phyloP scores from a whole-genome alignment of 2,888 invertebrate genomes.

The Notodonta ziczac region DNA sequence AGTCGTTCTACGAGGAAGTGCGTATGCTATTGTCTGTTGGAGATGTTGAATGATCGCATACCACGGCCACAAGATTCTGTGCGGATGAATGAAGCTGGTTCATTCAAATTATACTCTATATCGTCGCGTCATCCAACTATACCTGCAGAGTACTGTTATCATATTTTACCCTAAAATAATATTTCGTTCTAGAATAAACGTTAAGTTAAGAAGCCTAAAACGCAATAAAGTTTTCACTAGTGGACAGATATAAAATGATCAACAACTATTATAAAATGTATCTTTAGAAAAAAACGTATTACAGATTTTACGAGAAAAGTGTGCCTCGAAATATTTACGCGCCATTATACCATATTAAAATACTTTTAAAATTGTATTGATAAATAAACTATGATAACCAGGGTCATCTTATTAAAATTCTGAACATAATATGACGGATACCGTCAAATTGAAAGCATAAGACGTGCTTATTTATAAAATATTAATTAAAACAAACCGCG shows the following conservation, averaged over 20 bases:
- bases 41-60: conserved; percentile 19
- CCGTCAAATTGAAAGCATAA: background rate
- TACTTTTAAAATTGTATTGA: background rate
- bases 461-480: conserved; percentile 19
- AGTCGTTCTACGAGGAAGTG: conserved; percentile 25
- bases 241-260: background rate
- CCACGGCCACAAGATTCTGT: background rate
- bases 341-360: background rate
- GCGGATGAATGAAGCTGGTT: background rate
- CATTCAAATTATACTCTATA: background rate
- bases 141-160: too few relatives aligned
- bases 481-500: conserved; percentile 35
- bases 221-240: background rate
- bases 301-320: background rate
- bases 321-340: background rate
- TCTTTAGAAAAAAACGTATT: background rate
- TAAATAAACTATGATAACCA: conserved; percentile 1
- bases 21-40: conserved; percentile 27
- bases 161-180: too few relatives aligned
- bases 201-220: background rate
- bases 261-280: background rate
- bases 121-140: too few relatives aligned
- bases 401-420: background rate
- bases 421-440: conserved; percentile 2
- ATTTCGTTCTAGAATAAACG: too few relatives aligned